These are phyloP conservation scores for Larimichthys polyactis DNA, from an alignment of 2,113 vertebrate genomes.

Conservation along the genomic window DNA sequence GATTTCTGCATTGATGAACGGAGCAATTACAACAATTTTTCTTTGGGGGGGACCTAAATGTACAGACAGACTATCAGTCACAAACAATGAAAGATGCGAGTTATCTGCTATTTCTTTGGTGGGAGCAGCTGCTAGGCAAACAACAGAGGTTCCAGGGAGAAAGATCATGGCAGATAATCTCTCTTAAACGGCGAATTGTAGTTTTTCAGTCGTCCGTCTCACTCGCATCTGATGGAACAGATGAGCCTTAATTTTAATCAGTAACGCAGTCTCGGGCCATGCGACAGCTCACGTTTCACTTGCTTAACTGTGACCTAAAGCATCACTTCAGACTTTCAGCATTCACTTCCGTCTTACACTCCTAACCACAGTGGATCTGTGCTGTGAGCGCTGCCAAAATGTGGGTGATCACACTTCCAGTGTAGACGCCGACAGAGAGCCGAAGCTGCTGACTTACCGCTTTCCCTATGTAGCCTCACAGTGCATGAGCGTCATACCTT, in stretches of 20 bases:
- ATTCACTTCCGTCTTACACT: not conserved
- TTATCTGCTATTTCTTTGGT: not conserved
- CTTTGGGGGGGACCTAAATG: not conserved
- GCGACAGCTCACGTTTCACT: slow-evolving; percentile 21
- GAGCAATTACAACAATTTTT: slow-evolving; percentile 21
- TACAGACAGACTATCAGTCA: not conserved
- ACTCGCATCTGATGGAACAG: not conserved
- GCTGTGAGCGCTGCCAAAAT: not conserved
- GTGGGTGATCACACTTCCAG: not conserved
- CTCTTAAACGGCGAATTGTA: not conserved
- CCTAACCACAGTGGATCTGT: slow-evolving; percentile 6
- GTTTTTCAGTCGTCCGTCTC: not conserved
- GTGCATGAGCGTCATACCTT: slow-evolving; percentile 30
- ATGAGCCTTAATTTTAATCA: slow-evolving; percentile 9
- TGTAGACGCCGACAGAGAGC: not conserved
- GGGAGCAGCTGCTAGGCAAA: slow-evolving; percentile 14
- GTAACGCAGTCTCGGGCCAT: not conserved
- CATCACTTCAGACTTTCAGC: not conserved
- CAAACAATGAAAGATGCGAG: not conserved
- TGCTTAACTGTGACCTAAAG: not conserved
- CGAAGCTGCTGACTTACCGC: slow-evolving; percentile 5
- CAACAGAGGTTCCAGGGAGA: not conserved
- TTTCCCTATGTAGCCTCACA: not conserved
- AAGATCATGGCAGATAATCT: not conserved
- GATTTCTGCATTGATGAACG: slow-evolving; percentile 16